Base-by-base conservation (phyloP, 92 coral and sea anemone species). In the Metridium senile region DNA sequence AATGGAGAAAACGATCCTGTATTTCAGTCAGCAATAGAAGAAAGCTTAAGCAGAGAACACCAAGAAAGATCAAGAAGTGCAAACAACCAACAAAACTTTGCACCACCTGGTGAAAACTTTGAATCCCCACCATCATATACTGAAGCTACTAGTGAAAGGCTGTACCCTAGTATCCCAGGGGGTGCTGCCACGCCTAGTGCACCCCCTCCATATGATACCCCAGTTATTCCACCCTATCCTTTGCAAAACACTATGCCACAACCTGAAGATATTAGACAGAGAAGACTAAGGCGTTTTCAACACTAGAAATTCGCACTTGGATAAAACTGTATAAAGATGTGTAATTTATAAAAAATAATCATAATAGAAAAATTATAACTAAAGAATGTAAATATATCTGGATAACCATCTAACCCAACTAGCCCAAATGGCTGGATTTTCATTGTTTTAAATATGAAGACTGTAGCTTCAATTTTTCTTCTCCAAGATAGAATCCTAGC, bases 231-330 rank as follows among this genome's bases (percentile, higher is more conserved):
- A 9, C 86, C 83, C 0, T 80, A 81, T 68, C 84, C 85, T 18
- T 46, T 67, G 18, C 79, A 80, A 47, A 76, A 73, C 27, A 47
- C 67, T 1, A 77, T 86, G 78, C 88, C 88, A 20, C 64, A 86
- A 9, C 78, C 85, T 45, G 91, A 86, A 53, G 85, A 82, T 22
- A 61, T 90, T 49, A 71, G 95, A 62, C 89, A 79, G 69, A 74
- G 91, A 66, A 88, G 95, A 22, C 80, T 90, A n/a, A 75, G 80
- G 30, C 75, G 82, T 33, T 90, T 90, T 84, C 80, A 90, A 23
- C 63, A 47, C 18, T 85, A 72, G 49, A 4, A 9, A 7, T 27
- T 46, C 4, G 13, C n/a, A 21, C 13, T 20, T 59, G 49, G 29
- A 28, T 71, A 10, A 69, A 7, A 45, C 17, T 54, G 61, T 54